Evolutionary conservation across 2,888 invertebrate genomes (phyloP), one percentile per base, ranked within the genome.

Genomic region (Lepeophtheirus nordmannii): DNA sequence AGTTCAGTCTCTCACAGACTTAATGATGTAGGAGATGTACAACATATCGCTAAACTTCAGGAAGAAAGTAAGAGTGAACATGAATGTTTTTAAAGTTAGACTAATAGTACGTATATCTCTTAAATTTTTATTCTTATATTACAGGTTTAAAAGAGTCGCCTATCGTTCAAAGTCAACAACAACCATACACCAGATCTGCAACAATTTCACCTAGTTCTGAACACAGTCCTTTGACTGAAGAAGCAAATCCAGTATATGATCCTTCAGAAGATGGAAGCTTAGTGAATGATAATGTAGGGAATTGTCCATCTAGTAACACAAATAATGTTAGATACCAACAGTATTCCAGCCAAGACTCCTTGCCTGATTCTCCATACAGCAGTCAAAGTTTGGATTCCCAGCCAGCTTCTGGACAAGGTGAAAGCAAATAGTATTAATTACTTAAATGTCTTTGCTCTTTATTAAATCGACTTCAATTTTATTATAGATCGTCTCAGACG

Each of bases 311-410:
- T n/a, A 17, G n/a, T 37, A n/a, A 22, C 12, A 17, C 14, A 8
- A 22, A 23, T n/a, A 38, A 38, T 22, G 56, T 22, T 30, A n/a
- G 56, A 9, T 46, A 63, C 23, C n/a, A 23, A 20, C 63, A 63
- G 63, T 63, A 63, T 63, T 63, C 63, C 46, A 66, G 66, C 39
- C 60, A 66, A 60, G 66, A 66, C 58, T 66, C 66, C 23, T 60
- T 66, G 23, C 66, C 66, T 39, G 66, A 66, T 66, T 66, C 66
- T 8, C 66, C 66, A 12, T 66, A 66, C 60, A 66, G 66, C 41
- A 58, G 58, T 23, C 66, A 66, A 23, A 60, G 41, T 17, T 23
- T 60, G 41, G 66, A 60, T 23, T 60, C 66, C 10, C 66, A 60
- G n/a, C 37, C 66, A 23, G 37, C 59, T 22, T 58, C 39, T 14